Evolutionary conservation across 2,888 invertebrate genomes (phyloP).

Genomic region (Anticlea derivata): DNA sequence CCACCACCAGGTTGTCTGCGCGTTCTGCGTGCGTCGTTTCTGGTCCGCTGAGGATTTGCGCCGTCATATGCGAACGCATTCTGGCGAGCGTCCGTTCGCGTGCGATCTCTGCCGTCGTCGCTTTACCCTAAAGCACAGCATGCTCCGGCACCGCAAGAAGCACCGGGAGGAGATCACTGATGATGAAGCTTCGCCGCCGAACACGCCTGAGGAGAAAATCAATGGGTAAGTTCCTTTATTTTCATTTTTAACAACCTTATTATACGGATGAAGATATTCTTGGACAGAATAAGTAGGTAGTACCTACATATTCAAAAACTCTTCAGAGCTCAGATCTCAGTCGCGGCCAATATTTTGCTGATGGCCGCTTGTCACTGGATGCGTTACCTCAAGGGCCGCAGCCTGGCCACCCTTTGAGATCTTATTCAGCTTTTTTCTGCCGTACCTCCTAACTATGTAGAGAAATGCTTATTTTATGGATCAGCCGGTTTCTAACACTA

Average conservation of each 20-base stretch:
- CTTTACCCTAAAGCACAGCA: conserved; percentile 97
- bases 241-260: too few species aligned
- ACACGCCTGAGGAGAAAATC: conserved; percentile 66
- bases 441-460: too few species aligned
- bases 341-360: too few species aligned
- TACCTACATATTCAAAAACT: too few species aligned
- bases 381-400: too few species aligned
- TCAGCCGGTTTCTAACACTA: background rate
- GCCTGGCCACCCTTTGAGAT: too few species aligned
- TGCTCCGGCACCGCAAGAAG: conserved; percentile 96
- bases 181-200: conserved; percentile 75
- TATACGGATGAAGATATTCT: too few species aligned
- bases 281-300: too few species aligned
- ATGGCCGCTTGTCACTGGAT: too few species aligned
- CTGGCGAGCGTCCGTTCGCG: conserved; percentile 95
- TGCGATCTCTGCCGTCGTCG: conserved; percentile 94
- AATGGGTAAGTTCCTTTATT: conserved; percentile 73
- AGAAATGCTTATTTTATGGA: background rate
- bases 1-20: conserved; percentile 88
- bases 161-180: conserved; percentile 86
- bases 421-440: too few species aligned
- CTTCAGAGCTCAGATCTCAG: too few species aligned
- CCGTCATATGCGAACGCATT: conserved; percentile 97
- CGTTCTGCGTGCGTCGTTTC: conserved; percentile 96
- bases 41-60: conserved; percentile 97